These are phyloP conservation scores for Catajapyx aquilonaris DNA, from an alignment of 1,140 invertebrate species.

Conservation along the genomic window DNA sequence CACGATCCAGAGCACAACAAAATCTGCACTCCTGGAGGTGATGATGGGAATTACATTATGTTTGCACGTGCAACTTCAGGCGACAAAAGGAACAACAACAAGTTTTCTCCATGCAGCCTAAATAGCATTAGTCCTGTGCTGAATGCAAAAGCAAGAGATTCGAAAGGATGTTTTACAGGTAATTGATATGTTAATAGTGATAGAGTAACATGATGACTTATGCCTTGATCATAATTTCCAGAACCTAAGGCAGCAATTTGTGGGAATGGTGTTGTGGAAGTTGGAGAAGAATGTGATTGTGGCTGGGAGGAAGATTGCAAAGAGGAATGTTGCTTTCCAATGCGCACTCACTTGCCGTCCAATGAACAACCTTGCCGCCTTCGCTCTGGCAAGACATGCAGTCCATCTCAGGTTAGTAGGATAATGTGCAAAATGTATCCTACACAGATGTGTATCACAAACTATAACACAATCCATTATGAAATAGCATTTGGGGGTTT, in stretches of 20 bases:
- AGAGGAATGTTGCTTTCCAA: conserved; percentile 82
- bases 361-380: conserved; percentile 67
- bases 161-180: conserved; percentile 83
- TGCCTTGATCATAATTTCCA: conserved; percentile 19
- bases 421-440: conserved; percentile 1
- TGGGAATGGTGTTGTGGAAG: conserved; percentile 91
- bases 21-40: conserved; percentile 68
- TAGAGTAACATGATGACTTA: neutral
- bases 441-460: too few relatives aligned
- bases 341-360: conserved; percentile 45
- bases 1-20: conserved; percentile 70
- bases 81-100: conserved; percentile 89
- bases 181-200: conserved; percentile 14
- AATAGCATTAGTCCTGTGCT: conserved; percentile 87
- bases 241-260: conserved; percentile 78
- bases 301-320: conserved; percentile 91
- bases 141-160: conserved; percentile 71
- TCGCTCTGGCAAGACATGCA: conserved; percentile 50
- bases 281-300: conserved; percentile 93
- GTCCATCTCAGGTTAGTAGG: conserved; percentile 46
- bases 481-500: too few relatives aligned
- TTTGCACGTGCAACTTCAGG: conserved; percentile 89
- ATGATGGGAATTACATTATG: conserved; percentile 97
- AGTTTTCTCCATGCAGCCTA: conserved; percentile 77
- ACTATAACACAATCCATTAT: too few relatives aligned